A percentile compares a stretch with the other conserved stretches of the same genome.
phyloP scores from a whole-genome alignment of 1,140 invertebrate species.

The Ectropis grisescens region DNA sequence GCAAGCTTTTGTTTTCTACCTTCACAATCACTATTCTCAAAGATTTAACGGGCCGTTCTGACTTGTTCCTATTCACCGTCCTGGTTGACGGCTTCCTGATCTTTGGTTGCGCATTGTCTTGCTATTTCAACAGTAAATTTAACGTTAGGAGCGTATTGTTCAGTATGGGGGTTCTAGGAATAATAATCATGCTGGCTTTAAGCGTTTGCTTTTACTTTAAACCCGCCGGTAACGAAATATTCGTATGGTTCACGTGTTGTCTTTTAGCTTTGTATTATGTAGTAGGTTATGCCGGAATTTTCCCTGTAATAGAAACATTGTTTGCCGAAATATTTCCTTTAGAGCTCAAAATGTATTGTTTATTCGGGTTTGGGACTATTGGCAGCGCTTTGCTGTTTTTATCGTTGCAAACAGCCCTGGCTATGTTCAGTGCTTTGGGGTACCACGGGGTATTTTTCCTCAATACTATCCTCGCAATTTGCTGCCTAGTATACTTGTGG shows the following conservation, averaged over 20 bases:
- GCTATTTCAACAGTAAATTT: constrained; percentile 8
- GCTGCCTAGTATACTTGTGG: constrained; percentile 11
- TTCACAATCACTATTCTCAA: constrained; percentile 12
- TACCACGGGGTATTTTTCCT: constrained; percentile 18
- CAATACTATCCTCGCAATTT: constrained; percentile 6
- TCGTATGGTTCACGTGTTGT: constrained; percentile 9
- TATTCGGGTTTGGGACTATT: constrained; percentile 9
- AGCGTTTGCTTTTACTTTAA: constrained; percentile 13
- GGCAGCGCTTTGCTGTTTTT: constrained; percentile 6
- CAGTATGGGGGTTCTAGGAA: constrained; percentile 8
- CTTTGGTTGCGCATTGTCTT: constrained; percentile 9
- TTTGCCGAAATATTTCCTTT: constrained; percentile 18
- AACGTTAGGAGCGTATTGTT: constrained; percentile 15
- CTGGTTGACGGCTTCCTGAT: constrained; percentile 15
- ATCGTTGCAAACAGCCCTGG: constrained; percentile 8
- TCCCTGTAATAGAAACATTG: constrained; percentile 13
- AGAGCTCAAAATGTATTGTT: constrained; percentile 15
- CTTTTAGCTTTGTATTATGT: constrained; percentile 16
- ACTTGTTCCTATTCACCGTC: constrained; percentile 15
- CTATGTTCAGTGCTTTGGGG: constrained; percentile 7
- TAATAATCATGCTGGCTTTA: constrained; percentile 7
- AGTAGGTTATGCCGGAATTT: constrained; percentile 11
- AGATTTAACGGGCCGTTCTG: constrained; percentile 13
- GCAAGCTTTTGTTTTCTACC: constrained; percentile 7
- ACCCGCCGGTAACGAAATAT: constrained; percentile 1